Evolutionary conservation across 2,113 vertebrate genomes (phyloP).

Genomic region (Zootoca vivipara): DNA sequence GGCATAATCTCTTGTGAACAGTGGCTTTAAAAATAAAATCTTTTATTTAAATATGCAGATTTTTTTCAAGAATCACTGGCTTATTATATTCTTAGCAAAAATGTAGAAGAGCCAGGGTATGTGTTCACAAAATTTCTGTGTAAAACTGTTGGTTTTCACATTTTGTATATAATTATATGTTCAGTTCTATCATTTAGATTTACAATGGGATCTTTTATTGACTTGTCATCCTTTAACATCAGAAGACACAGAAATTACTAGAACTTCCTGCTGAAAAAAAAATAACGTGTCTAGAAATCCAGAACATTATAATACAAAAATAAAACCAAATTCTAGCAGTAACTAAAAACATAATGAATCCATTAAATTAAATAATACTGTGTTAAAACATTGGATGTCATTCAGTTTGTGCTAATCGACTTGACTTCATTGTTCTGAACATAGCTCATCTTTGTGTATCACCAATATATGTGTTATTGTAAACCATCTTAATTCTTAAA

Average conservation of each 20-base stretch:
- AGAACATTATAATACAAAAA: slow-evolving; percentile 20
- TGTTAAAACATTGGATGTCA: not conserved
- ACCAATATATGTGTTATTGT: not conserved
- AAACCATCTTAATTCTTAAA: not conserved
- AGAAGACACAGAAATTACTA: slow-evolving; percentile 13
- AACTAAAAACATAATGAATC: slow-evolving; percentile 32
- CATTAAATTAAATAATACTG: slow-evolving; percentile 17
- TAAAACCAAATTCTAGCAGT: slow-evolving; percentile 15
- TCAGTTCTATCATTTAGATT: slow-evolving; percentile 30
- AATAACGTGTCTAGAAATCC: slow-evolving; percentile 31
- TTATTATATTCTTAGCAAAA: slow-evolving; percentile 38
- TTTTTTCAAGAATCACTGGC: not conserved
- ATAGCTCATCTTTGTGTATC: not conserved
- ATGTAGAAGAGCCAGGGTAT: slow-evolving; percentile 27
- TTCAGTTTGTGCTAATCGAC: slow-evolving; percentile 2
- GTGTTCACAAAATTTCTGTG: slow-evolving; percentile 38
- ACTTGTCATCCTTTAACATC: slow-evolving; percentile 47
- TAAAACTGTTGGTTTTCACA: slow-evolving; percentile 38
- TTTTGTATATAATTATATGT: slow-evolving; percentile 46
- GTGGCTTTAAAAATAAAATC: not conserved
- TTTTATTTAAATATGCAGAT: slow-evolving; percentile 37
- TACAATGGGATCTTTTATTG: slow-evolving; percentile 55
- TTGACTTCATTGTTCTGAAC: slow-evolving; percentile 2
- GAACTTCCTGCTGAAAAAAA: slow-evolving; percentile 44
- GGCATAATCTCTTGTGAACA: too few species aligned